Evolutionary conservation across 2,797 vertebrate genomes (phyloP), one percentile per base, ranked within the genome.

Genomic region (Microctenopoma steveboyesi): DNA sequence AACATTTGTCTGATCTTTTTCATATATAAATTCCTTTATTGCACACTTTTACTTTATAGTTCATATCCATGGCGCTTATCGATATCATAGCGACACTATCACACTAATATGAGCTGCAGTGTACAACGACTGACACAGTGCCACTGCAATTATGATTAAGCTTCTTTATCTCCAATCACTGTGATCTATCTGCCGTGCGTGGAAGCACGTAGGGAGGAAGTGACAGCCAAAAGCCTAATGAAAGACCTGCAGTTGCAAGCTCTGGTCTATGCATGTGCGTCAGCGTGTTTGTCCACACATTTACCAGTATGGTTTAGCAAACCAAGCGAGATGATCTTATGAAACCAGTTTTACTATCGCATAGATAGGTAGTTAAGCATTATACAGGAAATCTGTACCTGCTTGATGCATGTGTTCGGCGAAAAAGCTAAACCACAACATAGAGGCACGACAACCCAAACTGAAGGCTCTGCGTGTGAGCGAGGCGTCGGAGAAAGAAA

Each of bases 171-270:
- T 80, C 57, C 73, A 76, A 88, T 86, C 78, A 9, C 71, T 66
- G 65, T 52, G 51, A 91, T 91, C 91, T 90, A 74, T 64, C 49
- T 49, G 49, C 65, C 65, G 76, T 89, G 90, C 81, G 74, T 74
- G 54, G 81, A 50, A 56, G 81, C 89, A 91, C 85, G 78, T 75
- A 90, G 82, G 37, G 74, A 69, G 84, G 73, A 82, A 82, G 40
- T 75, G 59, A 62, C 68, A 61, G 69, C 74, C 61, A 51, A 72
- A 81, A 67, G 68, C 70, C 74, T 47, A 42, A 57, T 48, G 64
- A 75, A 68, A 82, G 58, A 74, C 60, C 68, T 73, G 52, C 75
- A 72, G 55, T 27, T 57, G 66, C 54, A 67, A 69, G 70, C 63
- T 37, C 30, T 2, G 13, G 58, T 13, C 46, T 58, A n/a, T 62